Base-by-base conservation (phyloP, 2,113 vertebrate genomes). In the Grantiella picta region DNA sequence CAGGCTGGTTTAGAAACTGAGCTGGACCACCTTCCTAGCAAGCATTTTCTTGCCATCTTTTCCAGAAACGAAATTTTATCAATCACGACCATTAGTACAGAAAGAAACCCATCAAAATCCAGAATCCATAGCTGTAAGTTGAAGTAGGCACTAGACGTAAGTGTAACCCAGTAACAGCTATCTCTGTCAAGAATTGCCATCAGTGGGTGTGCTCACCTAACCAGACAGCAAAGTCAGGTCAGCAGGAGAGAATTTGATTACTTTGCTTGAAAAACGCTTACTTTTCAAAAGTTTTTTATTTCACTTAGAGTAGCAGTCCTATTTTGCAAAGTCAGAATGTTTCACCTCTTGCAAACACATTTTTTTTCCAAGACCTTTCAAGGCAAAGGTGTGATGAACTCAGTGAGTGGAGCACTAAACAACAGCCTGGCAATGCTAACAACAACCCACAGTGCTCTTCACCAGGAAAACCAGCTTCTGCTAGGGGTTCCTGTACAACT, bases 371-470 rank as follows among this genome's bases (percentile, higher is more conserved):
- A 89, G 65, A 29, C 28, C 52, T 9, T 68, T 75, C 45, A 53
- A 89, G 38, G 60, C 21, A 79, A 86, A 86, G 56, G n/a, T 0
- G 0, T 38, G 33, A 70, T 0, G 1, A 75, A 29, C 24, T 44
- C 61, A 33, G 36, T 1, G 9, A 77, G 19, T 13, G 15, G 20
- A 52, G 45, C 31, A 33, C 70, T 53, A 8, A 40, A 33, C 18
- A 83, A 35, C 50, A 66, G 52, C 14, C 49, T 76, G 52, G 72
- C 57, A 57, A 57, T 35, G 42, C n/a, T 71, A 89, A 76, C 47
- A 52, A 56, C 57, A 56, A 13, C 33, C 22, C 56, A 15, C 45
- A 35, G 83, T 7, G 3, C 45, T 82, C 70, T 86, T 69, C 35
- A 56, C n/a, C 20, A 56, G 31, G 57, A 56, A 82, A 83, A 82